Conservation (phyloP, 2,113 vertebrate genomes). For the Dipodomys merriami region DNA sequence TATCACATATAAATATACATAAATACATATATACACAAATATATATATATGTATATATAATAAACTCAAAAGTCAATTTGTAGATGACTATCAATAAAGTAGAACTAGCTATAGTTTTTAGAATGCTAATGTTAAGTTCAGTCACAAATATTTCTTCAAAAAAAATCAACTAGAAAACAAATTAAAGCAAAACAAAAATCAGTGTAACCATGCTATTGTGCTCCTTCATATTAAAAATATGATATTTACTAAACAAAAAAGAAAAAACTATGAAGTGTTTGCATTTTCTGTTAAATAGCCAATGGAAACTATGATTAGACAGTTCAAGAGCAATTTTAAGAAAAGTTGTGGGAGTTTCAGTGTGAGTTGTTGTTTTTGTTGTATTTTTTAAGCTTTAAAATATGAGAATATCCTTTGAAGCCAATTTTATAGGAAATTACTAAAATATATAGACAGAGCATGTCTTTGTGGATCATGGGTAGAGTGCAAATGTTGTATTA, state of each 20-base stretch:
- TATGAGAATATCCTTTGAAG: conserved; percentile 36
- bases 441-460: not conserved
- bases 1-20: no score
- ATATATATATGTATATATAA: not conserved
- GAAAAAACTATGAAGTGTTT: not conserved
- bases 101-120: not conserved
- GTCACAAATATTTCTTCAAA: not conserved
- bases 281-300: not conserved
- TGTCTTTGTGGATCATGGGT: not conserved
- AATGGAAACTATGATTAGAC: not conserved
- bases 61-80: not conserved
- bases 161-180: not conserved
- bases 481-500: conserved; percentile 36
- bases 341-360: not conserved
- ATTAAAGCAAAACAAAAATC: not conserved
- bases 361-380: not conserved
- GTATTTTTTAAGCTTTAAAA: conserved; percentile 10
- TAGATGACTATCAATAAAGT: not conserved
- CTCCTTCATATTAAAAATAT: not conserved
- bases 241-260: not conserved
- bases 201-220: not conserved
- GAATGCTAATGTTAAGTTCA: not conserved
- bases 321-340: conserved; percentile 13
- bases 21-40: no score
- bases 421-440: conserved; percentile 26